Base-by-base conservation (phyloP, 2,888 invertebrate species). In the Lingula anatina region DNA sequence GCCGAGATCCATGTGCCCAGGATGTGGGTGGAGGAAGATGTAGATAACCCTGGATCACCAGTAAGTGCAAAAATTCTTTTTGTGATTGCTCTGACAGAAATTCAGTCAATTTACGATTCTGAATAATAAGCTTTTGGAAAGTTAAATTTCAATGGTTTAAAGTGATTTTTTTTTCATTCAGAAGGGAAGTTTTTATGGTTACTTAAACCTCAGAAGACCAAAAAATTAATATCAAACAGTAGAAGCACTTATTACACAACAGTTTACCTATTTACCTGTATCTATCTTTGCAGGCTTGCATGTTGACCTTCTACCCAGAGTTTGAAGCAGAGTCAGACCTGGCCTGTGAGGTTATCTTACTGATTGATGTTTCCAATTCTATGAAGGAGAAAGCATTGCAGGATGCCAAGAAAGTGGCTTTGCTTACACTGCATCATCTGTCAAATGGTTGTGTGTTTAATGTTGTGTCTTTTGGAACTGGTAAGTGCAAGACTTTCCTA, bases 291-390 rank as follows among this genome's bases (percentile, higher is more conserved):
- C 55, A 76, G 75, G 77, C 76, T 0, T 75, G 73, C 57, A 78
- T 78, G 78, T 53, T 78, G 60, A 71, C 76, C 25, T 76, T 78
- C 57, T 77, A 78, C 57, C 80, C 80, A 0, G 75, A 76, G 58
- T 79, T 79, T 64, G 75, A 74, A 48, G 60, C 67, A 0, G 54
- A 51, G 38, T 61, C 66, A 46, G 52, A 65, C 24, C 62, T 50
- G 46, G 64, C 59, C 46, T 64, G 58, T 40, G 70, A 60, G 43
- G 57, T 76, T 5, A 60, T 77, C 7, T 64, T 79, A 46, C 54
- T 78, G 5, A 52, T 79, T 31, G 79, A 79, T 57, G 57, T 71
- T 37, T 79, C 79, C 20, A 77, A 78, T 50, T 79, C 79, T 9
- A 78, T 79, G 78, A 59, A 61, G 39, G 71, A 70, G 25, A 47